Conservation (phyloP, 2,888 invertebrate species). For the Zeuzera pyrina region DNA sequence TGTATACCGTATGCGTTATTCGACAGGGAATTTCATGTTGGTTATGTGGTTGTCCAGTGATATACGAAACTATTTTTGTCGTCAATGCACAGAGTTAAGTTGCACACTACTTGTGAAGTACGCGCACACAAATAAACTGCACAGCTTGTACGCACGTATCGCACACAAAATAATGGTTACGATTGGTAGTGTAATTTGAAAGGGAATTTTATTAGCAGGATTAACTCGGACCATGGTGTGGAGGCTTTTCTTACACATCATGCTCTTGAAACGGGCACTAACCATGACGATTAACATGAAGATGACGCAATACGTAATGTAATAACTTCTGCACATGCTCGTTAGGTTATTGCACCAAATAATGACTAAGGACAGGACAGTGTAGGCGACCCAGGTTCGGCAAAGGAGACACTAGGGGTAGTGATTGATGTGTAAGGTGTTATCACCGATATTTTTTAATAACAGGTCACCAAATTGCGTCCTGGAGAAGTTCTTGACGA, state of each 20-base stretch:
- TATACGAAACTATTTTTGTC: conserved; percentile 40
- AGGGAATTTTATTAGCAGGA: conserved; percentile 29
- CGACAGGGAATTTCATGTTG: not conserved
- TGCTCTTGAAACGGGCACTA: conserved; percentile 44
- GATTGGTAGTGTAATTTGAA: conserved; percentile 26
- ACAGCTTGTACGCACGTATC: conserved; percentile 67
- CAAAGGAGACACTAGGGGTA: conserved; percentile 60
- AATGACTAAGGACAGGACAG: conserved; percentile 30
- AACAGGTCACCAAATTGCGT: conserved; percentile 90
- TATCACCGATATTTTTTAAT: conserved; percentile 66
- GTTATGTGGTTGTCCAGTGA: conserved; percentile 46
- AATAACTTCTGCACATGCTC: conserved; percentile 63
- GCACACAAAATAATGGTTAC: conserved; percentile 57
- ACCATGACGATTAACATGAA: conserved; percentile 54
- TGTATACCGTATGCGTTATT: not conserved
- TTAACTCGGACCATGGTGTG: conserved; percentile 33
- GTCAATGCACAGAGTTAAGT: conserved; percentile 58
- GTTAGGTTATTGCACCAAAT: conserved; percentile 51
- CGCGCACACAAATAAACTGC: conserved; percentile 61
- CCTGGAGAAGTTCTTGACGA: conserved; percentile 95
- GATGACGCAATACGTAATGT: conserved; percentile 49
- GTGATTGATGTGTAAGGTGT: conserved; percentile 33
- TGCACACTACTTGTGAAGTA: conserved; percentile 63
- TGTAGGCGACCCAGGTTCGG: conserved; percentile 55
- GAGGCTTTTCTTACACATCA: conserved; percentile 40